Percentiles rank a stretch among this genome's conserved stretches.
These are phyloP conservation scores for Scaptodrosophila lebanonensis DNA, from an alignment of 1,140 invertebrate genomes.

Conservation along the genomic window DNA sequence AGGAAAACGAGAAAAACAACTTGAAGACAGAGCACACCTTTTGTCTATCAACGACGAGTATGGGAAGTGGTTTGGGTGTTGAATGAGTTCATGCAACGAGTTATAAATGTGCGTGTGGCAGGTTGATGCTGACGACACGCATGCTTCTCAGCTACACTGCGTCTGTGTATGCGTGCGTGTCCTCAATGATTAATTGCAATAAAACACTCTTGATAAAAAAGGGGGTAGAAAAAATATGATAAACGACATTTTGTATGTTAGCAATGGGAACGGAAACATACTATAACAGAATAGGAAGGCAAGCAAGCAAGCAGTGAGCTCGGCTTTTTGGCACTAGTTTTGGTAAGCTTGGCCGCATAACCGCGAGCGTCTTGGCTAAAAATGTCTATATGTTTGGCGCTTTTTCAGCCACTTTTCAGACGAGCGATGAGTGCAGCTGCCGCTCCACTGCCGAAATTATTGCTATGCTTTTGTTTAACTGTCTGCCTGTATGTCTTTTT, in stretches of 20 bases:
- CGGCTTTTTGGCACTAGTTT: conserved; percentile 63
- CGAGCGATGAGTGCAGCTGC: too few species aligned
- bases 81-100: conserved; percentile 44
- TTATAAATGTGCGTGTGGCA: conserved; percentile 55
- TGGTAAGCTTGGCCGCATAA: conserved; percentile 43
- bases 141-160: too few species aligned
- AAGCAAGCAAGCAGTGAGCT: conserved; percentile 4
- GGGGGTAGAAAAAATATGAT: conserved; percentile 51
- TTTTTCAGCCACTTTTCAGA: conserved; percentile 11
- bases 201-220: conserved; percentile 62
- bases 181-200: conserved; percentile 69
- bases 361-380: conserved; percentile 47
- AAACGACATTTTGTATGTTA: conserved; percentile 61
- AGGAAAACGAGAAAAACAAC: conserved; percentile 14
- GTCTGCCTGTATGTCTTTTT: neutral
- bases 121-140: too few species aligned
- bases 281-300: too few species aligned
- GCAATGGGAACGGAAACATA: conserved; percentile 9
- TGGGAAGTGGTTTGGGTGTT: neutral
- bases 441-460: too few species aligned
- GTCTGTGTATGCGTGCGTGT: conserved; percentile 48
- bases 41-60: neutral
- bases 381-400: conserved; percentile 23
- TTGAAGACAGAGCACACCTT: conserved; percentile 20
- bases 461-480: too few species aligned